A percentile compares a stretch with the other conserved stretches of the same genome.
Evolutionary conservation across 2,888 invertebrate genomes (phyloP).

Genomic region (Drosophila yooni): DNA sequence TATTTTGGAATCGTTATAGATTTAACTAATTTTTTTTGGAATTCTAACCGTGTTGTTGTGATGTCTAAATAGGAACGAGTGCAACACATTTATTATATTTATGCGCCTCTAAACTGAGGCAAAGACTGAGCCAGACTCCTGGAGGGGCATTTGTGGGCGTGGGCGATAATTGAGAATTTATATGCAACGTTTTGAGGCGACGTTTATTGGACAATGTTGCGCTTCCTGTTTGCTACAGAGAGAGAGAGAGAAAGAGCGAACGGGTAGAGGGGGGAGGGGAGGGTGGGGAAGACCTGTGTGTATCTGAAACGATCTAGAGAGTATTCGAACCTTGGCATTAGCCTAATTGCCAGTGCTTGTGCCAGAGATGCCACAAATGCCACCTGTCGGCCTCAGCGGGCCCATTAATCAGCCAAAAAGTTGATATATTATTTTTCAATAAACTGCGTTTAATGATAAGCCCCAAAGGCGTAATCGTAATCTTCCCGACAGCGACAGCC

Average conservation of each 20-base stretch:
- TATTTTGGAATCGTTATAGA: neutral
- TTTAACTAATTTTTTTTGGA: neutral
- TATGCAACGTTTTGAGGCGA: slow-evolving; percentile 69
- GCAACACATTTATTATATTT: slow-evolving; percentile 54
- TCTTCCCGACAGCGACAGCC: slow-evolving; percentile 19
- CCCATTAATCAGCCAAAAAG: slow-evolving; percentile 74
- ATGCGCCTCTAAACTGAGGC: slow-evolving; percentile 59
- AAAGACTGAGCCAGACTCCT: slow-evolving; percentile 59
- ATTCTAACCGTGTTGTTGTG: slow-evolving; percentile 38
- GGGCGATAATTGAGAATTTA: slow-evolving; percentile 79
- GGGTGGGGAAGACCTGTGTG: neutral
- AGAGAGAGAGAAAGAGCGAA: too few species aligned
- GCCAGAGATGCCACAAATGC: slow-evolving; percentile 26
- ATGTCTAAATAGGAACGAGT: slow-evolving; percentile 70
- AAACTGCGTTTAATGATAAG: slow-evolving; percentile 76
- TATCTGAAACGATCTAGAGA: slow-evolving; percentile 30
- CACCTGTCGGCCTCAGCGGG: slow-evolving; percentile 63
- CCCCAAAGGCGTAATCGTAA: slow-evolving; percentile 55
- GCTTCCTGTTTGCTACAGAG: slow-evolving; percentile 61
- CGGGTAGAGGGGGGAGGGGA: too few species aligned
- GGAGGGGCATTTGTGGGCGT: slow-evolving; percentile 54
- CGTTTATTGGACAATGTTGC: slow-evolving; percentile 72
- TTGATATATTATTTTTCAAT: slow-evolving; percentile 60
- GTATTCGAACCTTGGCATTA: slow-evolving; percentile 47
- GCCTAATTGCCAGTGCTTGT: slow-evolving; percentile 54